Conservation (phyloP, 2,888 invertebrate species). For the Druceiella hillmani region DNA sequence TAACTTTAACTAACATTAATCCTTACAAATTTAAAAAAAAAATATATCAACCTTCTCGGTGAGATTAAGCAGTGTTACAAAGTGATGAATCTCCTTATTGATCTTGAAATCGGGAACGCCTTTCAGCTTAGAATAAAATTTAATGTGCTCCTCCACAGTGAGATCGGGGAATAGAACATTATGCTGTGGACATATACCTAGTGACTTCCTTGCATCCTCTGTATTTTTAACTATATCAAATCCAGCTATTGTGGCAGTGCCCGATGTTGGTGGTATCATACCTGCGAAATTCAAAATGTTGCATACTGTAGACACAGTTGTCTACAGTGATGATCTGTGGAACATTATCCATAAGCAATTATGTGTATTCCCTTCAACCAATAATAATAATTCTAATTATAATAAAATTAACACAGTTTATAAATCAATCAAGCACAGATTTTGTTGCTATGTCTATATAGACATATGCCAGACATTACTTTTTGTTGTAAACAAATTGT, state of each 20-base stretch:
- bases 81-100: conserved; percentile 58
- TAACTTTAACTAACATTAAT: too few species aligned
- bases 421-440: too few species aligned
- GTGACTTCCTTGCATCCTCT: conserved; percentile 60
- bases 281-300: too few species aligned
- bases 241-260: conserved; percentile 68
- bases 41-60: conserved; percentile 52
- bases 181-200: conserved; percentile 83
- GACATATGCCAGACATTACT: too few species aligned
- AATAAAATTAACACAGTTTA: too few species aligned
- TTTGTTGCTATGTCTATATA: too few species aligned
- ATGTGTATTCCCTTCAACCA: too few species aligned
- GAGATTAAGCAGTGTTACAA: conserved; percentile 60
- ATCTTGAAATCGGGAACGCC: conserved; percentile 52
- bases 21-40: background rate
- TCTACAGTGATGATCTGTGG: too few species aligned
- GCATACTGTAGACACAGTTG: background rate
- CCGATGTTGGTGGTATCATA: conserved; percentile 65
- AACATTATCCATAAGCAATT: too few species aligned
- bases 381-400: too few species aligned
- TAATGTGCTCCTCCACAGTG: conserved; percentile 78
- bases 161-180: conserved; percentile 81
- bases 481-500: too few species aligned
- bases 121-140: conserved; percentile 75
- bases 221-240: conserved; percentile 67